Evolutionary conservation across 2,113 vertebrate genomes (phyloP), one percentile per base, ranked within the genome.

Genomic region (Climacteris rufus): DNA sequence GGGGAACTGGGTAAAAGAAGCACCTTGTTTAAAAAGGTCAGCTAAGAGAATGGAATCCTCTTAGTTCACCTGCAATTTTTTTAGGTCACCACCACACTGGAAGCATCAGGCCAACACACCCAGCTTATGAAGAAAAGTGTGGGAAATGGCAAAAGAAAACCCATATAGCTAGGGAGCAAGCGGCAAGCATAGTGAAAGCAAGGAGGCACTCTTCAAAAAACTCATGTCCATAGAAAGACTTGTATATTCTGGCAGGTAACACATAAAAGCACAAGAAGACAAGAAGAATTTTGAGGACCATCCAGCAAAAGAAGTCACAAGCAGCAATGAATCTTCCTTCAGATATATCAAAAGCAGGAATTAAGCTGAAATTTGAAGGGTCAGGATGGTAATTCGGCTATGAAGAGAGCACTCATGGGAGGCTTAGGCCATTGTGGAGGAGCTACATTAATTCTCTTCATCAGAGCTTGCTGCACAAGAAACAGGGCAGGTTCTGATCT

Each of bases 361-460:
- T 30, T 42, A 75, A 79, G 9, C 19, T 25, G 15, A 54, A 50
- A n/a, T 79, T 69, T 79, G 33, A 86, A 75, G 40, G 23, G 15
- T 23, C 54, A 22, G 15, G 17, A 14, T 91, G 24, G 25, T 50
- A 42, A 61, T 9, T 0, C 0, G 42, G 23, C 4, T 65, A n/a
- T 61, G 45, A 75, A 83, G 81, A 91, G 50, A 70, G 27, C 20
- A 42, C 11, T 56, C 13, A 16, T 31, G 10, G 25, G 44, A 68
- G 24, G 11, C 28, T 49, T 49, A 49, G 70, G 44, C 50, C 10
- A 11, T 49, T 59, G 28, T 49, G 69, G 52, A 79, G 57, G 18
- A 61, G 11, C 14, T 54, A 24, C 15, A 39, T 56, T 31, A 39
- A 52, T 64, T 70, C 17, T 35, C 80, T 89, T n/a, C 42, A 18